Evolutionary conservation across 2,113 vertebrate species (phyloP).

Genomic region (Galbula dea): DNA sequence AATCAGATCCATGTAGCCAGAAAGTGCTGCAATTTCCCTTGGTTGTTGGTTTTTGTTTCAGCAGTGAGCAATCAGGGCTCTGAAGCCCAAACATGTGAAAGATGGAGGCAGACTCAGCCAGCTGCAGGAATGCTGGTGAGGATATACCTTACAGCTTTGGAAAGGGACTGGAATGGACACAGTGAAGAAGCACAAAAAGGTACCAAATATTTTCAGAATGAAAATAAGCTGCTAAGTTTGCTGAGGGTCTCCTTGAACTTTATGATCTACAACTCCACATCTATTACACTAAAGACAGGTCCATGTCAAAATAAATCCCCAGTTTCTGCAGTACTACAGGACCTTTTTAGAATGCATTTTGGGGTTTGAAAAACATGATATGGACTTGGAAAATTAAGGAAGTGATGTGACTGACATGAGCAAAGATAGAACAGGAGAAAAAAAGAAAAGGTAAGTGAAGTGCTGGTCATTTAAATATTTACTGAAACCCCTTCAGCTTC

Average conservation of each 20-base stretch:
- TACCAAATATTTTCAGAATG: not conserved
- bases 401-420: not conserved
- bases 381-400: not conserved
- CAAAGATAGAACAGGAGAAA: not conserved
- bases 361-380: not conserved
- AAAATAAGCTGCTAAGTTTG: not conserved
- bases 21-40: not conserved
- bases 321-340: not conserved
- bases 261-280: not conserved
- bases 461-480: not conserved
- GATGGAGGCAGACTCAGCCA: not conserved
- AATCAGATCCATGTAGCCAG: not conserved
- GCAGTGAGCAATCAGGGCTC: not conserved
- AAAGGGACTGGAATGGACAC: not conserved
- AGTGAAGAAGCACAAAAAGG: not conserved
- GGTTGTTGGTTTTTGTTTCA: not conserved
- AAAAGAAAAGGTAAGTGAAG: not conserved
- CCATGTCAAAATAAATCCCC: not conserved
- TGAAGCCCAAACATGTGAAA: not conserved
- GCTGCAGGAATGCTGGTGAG: not conserved
- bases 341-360: not conserved
- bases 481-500: not conserved
- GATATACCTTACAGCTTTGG: not conserved
- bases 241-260: not conserved
- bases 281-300: not conserved